Conservation (phyloP, 2,797 vertebrate genomes). For the Rhodeus uyekii region DNA sequence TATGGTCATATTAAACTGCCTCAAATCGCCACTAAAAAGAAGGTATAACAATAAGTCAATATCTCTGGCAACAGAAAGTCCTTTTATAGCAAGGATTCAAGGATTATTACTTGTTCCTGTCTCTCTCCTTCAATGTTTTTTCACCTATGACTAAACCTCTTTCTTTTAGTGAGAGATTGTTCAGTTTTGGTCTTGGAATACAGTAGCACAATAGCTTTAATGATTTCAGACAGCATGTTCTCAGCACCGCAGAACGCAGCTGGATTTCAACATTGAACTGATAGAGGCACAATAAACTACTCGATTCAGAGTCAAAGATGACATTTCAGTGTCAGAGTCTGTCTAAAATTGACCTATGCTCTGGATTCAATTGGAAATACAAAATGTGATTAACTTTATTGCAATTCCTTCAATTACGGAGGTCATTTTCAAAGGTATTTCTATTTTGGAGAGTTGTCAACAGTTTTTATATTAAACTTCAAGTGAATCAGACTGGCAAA, state of each 20-base stretch:
- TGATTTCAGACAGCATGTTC: conserved; percentile 26
- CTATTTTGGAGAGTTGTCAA: not conserved
- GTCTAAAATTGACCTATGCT: conserved; percentile 3
- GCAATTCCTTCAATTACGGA: not conserved
- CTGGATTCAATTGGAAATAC: not conserved
- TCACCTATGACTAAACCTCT: conserved; percentile 3
- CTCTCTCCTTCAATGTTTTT: not conserved
- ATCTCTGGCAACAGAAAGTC: not conserved
- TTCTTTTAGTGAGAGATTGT: conserved; percentile 25
- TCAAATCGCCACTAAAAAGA: not conserved
- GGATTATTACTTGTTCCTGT: not conserved
- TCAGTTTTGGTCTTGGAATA: conserved; percentile 30
- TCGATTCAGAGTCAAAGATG: conserved; percentile 26
- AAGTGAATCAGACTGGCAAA: not conserved
- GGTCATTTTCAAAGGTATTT: not conserved
- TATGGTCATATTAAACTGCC: not conserved
- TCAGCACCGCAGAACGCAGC: not conserved
- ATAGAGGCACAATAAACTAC: conserved; percentile 14
- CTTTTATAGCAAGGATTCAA: too few species aligned
- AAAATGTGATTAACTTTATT: not conserved
- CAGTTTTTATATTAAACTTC: not conserved
- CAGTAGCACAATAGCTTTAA: conserved; percentile 34
- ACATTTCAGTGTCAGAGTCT: conserved; percentile 18
- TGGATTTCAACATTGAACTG: conserved; percentile 11
- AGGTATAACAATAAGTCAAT: not conserved